These are phyloP conservation scores for Elanus axillaris DNA, from an alignment of 2,113 vertebrate genomes.

Conservation along the genomic window DNA sequence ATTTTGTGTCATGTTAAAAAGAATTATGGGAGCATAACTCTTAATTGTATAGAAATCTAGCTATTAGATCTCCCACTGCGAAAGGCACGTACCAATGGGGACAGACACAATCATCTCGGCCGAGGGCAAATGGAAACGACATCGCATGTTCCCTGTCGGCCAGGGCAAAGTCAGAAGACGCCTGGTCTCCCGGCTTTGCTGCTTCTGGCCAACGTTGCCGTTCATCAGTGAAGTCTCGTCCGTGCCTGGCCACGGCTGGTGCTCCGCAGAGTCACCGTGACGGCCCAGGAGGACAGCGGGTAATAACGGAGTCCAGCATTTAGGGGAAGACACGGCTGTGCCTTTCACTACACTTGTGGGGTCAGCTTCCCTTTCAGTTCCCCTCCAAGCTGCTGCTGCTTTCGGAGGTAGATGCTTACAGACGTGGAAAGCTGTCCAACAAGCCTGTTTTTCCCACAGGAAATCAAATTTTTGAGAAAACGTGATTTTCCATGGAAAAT, in stretches of 20 bases:
- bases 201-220: neutral
- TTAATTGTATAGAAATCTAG: neutral
- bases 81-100: conserved; percentile 14
- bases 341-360: neutral
- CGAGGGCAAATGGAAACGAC: neutral
- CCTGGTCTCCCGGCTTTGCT: neutral
- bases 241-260: neutral
- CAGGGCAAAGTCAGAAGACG: neutral
- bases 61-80: neutral
- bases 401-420: neutral
- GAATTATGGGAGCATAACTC: neutral
- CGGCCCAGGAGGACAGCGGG: fast-evolving
- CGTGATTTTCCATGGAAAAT: neutral
- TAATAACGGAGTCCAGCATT: neutral
- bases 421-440: neutral
- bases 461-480: neutral
- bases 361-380: neutral
- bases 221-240: fast-evolving
- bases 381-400: neutral
- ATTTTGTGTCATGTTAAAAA: neutral
- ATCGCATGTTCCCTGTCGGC: neutral
- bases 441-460: neutral
- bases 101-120: neutral
- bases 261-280: neutral
- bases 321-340: neutral